Conservation (phyloP, 1,140 invertebrate species). For the Drepana arcuata region DNA sequence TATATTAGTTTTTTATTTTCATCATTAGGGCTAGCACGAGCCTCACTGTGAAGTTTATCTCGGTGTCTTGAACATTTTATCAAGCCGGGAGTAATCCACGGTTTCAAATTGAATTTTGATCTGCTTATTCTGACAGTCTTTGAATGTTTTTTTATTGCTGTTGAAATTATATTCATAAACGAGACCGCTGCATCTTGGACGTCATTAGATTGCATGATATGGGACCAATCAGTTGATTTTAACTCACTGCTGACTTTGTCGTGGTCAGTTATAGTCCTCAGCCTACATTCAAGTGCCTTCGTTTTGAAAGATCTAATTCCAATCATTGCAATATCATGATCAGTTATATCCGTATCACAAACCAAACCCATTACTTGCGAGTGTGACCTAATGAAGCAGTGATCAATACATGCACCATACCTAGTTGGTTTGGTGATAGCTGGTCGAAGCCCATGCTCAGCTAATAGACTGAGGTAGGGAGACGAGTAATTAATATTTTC, state of each 20-base stretch:
- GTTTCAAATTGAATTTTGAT: constrained; percentile 4
- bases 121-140: neutral
- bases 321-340: neutral
- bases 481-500: neutral
- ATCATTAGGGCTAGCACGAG: constrained; percentile 3
- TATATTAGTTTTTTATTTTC: constrained; percentile 2
- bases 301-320: too few species aligned
- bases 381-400: neutral
- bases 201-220: too few species aligned
- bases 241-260: neutral
- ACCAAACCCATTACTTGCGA: neutral
- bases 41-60: constrained; percentile 5
- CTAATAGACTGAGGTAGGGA: neutral
- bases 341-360: neutral
- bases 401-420: neutral
- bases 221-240: too few species aligned
- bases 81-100: too few species aligned
- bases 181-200: too few species aligned
- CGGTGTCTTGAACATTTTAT: constrained; percentile 5
- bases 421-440: neutral
- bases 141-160: too few species aligned
- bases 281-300: neutral
- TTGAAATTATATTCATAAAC: too few species aligned
- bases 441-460: neutral
- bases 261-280: neutral